Evolutionary conservation across 2,113 vertebrate species (phyloP).

Genomic region (Cyanoliseus patagonus): DNA sequence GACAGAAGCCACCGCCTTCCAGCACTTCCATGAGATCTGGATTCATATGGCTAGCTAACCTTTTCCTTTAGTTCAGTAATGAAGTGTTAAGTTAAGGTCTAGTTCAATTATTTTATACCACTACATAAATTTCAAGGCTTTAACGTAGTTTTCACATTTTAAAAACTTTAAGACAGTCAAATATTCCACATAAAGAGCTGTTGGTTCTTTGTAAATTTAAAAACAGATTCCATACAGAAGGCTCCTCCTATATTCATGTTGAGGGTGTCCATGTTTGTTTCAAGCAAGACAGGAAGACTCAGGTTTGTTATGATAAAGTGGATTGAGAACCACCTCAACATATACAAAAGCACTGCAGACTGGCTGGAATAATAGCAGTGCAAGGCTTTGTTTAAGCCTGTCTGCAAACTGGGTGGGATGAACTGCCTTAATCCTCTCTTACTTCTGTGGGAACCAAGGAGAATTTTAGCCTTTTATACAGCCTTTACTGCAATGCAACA

Average conservation of each 20-base stretch:
- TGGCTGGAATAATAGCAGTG: neutral
- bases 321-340: neutral
- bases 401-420: neutral
- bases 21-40: neutral
- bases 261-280: neutral
- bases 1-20: neutral
- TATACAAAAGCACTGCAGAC: neutral
- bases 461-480: neutral
- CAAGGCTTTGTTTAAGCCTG: constrained; percentile 37
- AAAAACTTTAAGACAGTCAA: neutral
- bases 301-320: neutral
- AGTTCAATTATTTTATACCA: neutral
- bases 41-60: neutral
- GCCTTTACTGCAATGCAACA: neutral
- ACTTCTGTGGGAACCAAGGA: neutral
- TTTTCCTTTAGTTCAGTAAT: neutral
- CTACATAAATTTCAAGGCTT: neutral
- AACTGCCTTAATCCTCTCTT: neutral
- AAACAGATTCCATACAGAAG: neutral
- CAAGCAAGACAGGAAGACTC: neutral
- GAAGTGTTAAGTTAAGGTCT: neutral
- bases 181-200: neutral
- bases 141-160: neutral
- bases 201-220: neutral
- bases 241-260: neutral